These are phyloP conservation scores for Sycophila texana DNA, from an alignment of 2,888 invertebrate species.

Conservation along the genomic window DNA sequence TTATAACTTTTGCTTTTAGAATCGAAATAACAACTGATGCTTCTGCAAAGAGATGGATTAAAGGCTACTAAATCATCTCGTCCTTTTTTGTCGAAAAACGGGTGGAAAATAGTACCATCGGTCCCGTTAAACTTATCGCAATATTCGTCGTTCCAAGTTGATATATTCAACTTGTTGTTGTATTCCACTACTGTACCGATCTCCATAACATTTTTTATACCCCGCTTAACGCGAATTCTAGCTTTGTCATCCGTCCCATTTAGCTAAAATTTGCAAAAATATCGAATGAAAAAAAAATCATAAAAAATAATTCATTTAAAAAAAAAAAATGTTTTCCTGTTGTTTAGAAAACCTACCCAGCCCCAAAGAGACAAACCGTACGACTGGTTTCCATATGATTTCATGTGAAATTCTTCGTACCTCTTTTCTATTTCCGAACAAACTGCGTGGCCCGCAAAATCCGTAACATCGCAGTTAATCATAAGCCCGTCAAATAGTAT, in stretches of 20 bases:
- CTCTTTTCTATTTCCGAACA: constrained; percentile 80
- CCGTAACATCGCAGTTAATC: constrained; percentile 85
- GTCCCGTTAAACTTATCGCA: constrained; percentile 89
- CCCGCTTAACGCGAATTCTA: constrained; percentile 84
- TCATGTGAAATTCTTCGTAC: constrained; percentile 18
- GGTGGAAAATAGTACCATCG: constrained; percentile 93
- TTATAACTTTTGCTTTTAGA: constrained; percentile 7
- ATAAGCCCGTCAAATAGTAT: constrained; percentile 85
- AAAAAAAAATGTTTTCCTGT: too few relatives aligned
- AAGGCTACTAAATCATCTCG: constrained; percentile 82
- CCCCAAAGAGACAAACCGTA: constrained; percentile 86
- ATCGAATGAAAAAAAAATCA: too few relatives aligned
- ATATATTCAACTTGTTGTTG: constrained; percentile 80
- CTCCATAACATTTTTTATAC: constrained; percentile 83
- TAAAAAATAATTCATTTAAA: too few relatives aligned
- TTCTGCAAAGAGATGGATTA: constrained; percentile 86
- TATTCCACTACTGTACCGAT: constrained; percentile 85
- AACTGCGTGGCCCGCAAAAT: constrained; percentile 86
- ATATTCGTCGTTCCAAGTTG: constrained; percentile 81
- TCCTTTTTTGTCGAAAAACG: constrained; percentile 80
- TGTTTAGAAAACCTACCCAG: constrained; percentile 75
- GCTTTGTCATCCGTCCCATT: constrained; percentile 83
- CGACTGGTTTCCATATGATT: constrained; percentile 79
- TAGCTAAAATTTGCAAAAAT: constrained; percentile 77
- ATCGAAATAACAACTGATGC: constrained; percentile 60